phyloP scores from a whole-genome alignment of 1,140 invertebrate genomes.

The Lethrus apterus region DNA sequence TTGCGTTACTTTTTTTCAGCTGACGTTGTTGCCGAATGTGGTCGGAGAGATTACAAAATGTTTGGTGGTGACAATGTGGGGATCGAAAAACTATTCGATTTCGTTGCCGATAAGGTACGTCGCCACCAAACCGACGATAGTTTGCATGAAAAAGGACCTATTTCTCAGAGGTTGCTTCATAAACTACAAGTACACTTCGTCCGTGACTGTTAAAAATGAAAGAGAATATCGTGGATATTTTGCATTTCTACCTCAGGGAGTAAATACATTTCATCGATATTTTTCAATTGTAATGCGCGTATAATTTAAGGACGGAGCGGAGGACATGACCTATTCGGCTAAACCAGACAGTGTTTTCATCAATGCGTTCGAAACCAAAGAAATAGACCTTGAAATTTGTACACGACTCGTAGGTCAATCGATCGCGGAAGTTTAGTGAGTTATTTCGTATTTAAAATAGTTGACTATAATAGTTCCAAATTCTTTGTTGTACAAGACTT shows the following conservation, averaged over 20 bases:
- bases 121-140: conserved; percentile 20
- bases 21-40: conserved; percentile 32
- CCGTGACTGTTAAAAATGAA: conserved; percentile 24
- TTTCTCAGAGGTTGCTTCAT: conserved; percentile 33
- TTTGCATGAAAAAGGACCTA: conserved; percentile 22
- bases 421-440: conserved; percentile 10
- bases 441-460: neutral
- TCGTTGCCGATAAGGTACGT: conserved; percentile 18
- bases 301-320: conserved; percentile 1
- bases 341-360: conserved; percentile 8
- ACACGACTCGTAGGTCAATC: conserved; percentile 1
- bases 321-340: neutral
- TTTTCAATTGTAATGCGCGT: too few species aligned
- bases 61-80: conserved; percentile 23
- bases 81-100: conserved; percentile 13
- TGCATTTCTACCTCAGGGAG: conserved; percentile 14
- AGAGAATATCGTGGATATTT: conserved; percentile 22
- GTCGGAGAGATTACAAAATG: neutral
- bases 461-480: too few species aligned
- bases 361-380: conserved; percentile 6
- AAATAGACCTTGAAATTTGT: conserved; percentile 17
- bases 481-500: too few species aligned
- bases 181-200: conserved; percentile 26
- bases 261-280: conserved; percentile 7
- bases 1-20: conserved; percentile 9